These are phyloP conservation scores for Scortum barcoo DNA, from an alignment of 2,113 vertebrate species.

Conservation along the genomic window DNA sequence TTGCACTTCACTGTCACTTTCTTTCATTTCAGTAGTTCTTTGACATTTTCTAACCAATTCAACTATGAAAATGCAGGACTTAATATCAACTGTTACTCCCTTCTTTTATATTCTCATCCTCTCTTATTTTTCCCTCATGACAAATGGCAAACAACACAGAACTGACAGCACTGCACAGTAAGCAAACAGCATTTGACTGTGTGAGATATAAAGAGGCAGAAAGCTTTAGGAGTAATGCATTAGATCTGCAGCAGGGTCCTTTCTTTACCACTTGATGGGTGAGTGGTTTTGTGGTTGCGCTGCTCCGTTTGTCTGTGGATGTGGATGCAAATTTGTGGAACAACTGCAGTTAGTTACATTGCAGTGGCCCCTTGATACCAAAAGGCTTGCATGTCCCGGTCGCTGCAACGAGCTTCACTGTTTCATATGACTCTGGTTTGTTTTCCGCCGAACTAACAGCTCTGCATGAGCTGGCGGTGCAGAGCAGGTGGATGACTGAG, in stretches of 20 bases:
- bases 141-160: constrained; percentile 22
- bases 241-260: constrained; percentile 63
- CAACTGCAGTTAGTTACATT: constrained; percentile 48
- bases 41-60: neutral
- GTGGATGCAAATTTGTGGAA: constrained; percentile 22
- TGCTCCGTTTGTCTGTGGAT: constrained; percentile 4
- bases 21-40: neutral
- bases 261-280: constrained; percentile 25
- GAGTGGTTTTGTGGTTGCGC: constrained; percentile 43
- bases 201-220: constrained; percentile 9
- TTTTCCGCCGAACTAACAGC: constrained; percentile 48
- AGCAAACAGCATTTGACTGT: constrained; percentile 10
- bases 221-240: constrained; percentile 50
- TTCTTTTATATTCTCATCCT: constrained; percentile 13
- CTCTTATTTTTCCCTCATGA: constrained; percentile 9
- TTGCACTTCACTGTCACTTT: too few relatives aligned
- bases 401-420: constrained; percentile 17
- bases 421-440: constrained; percentile 6
- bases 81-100: neutral
- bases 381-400: constrained; percentile 13
- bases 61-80: neutral
- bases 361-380: constrained; percentile 34
- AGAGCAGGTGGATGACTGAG: constrained; percentile 51
- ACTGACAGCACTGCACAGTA: constrained; percentile 24
- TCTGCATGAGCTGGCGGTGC: constrained; percentile 33